Evolutionary conservation across 1,140 invertebrate genomes (phyloP).

Genomic region (Limonius californicus): DNA sequence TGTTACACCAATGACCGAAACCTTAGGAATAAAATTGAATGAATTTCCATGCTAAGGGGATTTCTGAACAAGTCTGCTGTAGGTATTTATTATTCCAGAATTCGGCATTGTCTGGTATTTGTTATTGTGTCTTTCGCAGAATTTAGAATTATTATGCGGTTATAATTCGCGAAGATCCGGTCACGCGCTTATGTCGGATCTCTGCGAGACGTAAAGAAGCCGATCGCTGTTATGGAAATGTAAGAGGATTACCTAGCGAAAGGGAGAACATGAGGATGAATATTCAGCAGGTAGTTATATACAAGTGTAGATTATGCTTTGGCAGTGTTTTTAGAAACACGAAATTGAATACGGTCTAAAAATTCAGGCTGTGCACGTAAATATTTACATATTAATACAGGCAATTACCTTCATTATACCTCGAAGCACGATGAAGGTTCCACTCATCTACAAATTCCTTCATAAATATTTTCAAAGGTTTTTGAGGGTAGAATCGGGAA

Average conservation of each 20-base stretch:
- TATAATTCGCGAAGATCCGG: slow-evolving; percentile 6
- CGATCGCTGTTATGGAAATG: slow-evolving; percentile 12
- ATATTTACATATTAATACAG: neutral
- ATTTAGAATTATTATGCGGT: slow-evolving; percentile 9
- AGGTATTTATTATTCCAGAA: neutral
- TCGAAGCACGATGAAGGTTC: no score
- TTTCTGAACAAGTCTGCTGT: no score
- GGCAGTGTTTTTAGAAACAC: neutral
- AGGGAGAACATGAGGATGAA: slow-evolving; percentile 5
- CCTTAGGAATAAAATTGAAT: no score
- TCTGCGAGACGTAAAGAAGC: slow-evolving; percentile 5
- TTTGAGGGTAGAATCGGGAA: no score
- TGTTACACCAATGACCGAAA: no score
- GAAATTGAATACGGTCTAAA: neutral
- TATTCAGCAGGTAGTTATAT: slow-evolving; percentile 1
- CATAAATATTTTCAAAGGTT: no score
- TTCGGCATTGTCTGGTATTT: neutral
- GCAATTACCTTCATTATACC: no score
- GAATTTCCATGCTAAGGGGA: no score
- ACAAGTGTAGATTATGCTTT: slow-evolving; percentile 2
- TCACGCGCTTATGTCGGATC: slow-evolving; percentile 8
- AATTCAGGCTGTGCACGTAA: neutral
- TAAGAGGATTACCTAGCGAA: slow-evolving; percentile 7
- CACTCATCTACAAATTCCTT: no score
- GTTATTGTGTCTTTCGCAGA: neutral